Conservation (phyloP, 2,797 vertebrate genomes). For the Cynodonichthys magdalenae region DNA sequence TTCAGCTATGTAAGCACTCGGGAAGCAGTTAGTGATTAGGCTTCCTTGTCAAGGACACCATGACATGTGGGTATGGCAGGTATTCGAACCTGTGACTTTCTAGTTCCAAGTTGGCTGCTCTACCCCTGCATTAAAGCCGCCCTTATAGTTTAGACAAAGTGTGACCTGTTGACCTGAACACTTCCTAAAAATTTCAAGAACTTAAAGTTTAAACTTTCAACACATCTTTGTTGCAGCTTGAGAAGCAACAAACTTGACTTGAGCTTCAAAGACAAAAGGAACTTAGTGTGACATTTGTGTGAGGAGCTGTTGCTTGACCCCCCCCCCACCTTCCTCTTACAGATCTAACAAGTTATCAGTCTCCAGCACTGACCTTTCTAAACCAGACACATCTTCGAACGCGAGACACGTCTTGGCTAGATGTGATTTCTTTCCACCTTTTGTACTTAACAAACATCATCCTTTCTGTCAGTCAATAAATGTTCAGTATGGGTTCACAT, state of each 20-base stretch:
- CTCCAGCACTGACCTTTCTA: slow-evolving; percentile 36
- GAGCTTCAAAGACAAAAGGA: slow-evolving; percentile 32
- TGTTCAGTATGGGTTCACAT: not conserved
- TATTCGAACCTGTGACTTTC: too few species aligned
- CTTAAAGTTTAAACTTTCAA: slow-evolving; percentile 21
- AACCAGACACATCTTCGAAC: slow-evolving; percentile 19
- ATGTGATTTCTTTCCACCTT: slow-evolving; percentile 8
- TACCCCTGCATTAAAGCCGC: too few species aligned
- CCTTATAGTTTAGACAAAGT: not conserved
- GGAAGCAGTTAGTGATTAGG: too few species aligned
- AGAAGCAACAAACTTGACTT: slow-evolving; percentile 6
- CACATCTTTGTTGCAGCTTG: not conserved
- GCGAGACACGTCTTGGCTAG: not conserved
- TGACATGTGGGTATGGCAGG: too few species aligned
- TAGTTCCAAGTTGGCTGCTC: too few species aligned
- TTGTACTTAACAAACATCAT: not conserved
- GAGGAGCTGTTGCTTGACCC: slow-evolving; percentile 14
- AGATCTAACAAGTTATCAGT: slow-evolving; percentile 28
- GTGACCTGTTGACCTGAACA: not conserved
- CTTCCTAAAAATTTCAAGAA: slow-evolving; percentile 9
- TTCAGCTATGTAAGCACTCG: too few species aligned
- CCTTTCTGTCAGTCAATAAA: not conserved
- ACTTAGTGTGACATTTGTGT: slow-evolving; percentile 38
- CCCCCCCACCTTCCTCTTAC: not conserved
- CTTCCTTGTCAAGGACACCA: too few species aligned